These are phyloP conservation scores for Rhinolophus ferrumequinum DNA, from an alignment of 2,113 vertebrate genomes.

Conservation along the genomic window DNA sequence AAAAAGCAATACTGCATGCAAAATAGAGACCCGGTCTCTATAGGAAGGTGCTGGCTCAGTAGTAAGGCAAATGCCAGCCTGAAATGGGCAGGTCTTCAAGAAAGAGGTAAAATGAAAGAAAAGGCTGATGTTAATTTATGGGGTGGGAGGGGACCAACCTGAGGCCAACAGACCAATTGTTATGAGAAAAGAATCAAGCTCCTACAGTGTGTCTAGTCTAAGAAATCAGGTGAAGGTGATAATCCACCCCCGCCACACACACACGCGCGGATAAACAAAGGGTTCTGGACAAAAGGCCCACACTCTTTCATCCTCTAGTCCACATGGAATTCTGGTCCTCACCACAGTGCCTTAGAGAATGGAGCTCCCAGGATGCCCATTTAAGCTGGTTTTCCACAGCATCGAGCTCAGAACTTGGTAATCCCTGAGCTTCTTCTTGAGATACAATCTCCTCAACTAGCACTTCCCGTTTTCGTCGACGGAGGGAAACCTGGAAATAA, in stretches of 20 bases:
- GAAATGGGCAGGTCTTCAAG: not conserved
- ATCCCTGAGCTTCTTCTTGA: conserved; percentile 73
- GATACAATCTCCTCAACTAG: conserved; percentile 73
- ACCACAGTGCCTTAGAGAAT: conserved; percentile 80
- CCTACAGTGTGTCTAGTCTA: not conserved
- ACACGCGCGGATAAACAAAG: not conserved
- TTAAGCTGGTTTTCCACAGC: conserved; percentile 80
- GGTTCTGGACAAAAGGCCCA: not conserved
- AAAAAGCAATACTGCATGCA: not conserved
- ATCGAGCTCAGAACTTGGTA: conserved; percentile 77
- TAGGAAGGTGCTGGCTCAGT: not conserved
- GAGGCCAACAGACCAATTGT: not conserved
- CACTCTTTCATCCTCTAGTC: not conserved
- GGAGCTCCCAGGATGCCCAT: conserved; percentile 80
- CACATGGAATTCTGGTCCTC: conserved; percentile 7
- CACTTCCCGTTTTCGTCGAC: conserved; percentile 73
- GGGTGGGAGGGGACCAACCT: not conserved
- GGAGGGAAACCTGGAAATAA: conserved; percentile 75
- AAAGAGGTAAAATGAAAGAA: not conserved
- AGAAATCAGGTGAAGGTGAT: not conserved
- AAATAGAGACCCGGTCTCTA: not conserved
- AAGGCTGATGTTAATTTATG: not conserved
- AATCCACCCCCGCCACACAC: not conserved
- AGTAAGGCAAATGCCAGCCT: not conserved
- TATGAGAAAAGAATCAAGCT: not conserved